These are phyloP conservation scores for Fabriciana adippe DNA, from an alignment of 2,888 invertebrate species.

Conservation along the genomic window DNA sequence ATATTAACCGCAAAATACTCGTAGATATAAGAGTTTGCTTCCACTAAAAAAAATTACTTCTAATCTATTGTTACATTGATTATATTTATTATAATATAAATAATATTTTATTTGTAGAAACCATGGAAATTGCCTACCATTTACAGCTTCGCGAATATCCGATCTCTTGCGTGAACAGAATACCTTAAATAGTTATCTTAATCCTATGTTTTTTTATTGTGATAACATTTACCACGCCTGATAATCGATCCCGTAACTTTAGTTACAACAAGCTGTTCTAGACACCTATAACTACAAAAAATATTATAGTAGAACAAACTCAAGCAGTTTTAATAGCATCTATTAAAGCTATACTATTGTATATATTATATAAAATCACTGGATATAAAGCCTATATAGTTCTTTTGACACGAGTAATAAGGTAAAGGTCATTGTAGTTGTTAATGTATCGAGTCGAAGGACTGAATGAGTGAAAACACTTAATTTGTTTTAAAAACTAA, in stretches of 20 bases:
- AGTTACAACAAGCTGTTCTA: background rate
- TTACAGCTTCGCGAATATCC: no score
- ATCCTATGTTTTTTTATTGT: no score
- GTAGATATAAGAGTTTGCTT: background rate
- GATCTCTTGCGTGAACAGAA: no score
- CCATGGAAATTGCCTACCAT: no score
- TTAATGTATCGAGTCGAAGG: constrained; percentile 26
- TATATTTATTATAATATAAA: background rate
- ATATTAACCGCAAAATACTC: constrained; percentile 36
- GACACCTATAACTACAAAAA: no score
- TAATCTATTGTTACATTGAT: background rate
- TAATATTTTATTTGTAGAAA: no score
- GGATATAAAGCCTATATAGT: constrained; percentile 10
- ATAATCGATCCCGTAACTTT: background rate
- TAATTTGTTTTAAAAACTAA: constrained; percentile 2
- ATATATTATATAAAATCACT: background rate
- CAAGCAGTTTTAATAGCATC: background rate
- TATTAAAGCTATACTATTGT: constrained; percentile 1
- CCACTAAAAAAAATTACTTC: constrained; percentile 3
- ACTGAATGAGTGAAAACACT: constrained; percentile 18
- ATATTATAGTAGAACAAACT: background rate
- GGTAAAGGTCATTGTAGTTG: constrained; percentile 40
- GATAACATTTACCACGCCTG: no score
- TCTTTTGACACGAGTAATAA: constrained; percentile 38
- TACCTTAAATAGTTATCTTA: no score